Percentiles rank a stretch among this genome's conserved stretches.
These are phyloP conservation scores for Pica pica DNA, from an alignment of 2,113 vertebrate genomes.

Conservation along the genomic window DNA sequence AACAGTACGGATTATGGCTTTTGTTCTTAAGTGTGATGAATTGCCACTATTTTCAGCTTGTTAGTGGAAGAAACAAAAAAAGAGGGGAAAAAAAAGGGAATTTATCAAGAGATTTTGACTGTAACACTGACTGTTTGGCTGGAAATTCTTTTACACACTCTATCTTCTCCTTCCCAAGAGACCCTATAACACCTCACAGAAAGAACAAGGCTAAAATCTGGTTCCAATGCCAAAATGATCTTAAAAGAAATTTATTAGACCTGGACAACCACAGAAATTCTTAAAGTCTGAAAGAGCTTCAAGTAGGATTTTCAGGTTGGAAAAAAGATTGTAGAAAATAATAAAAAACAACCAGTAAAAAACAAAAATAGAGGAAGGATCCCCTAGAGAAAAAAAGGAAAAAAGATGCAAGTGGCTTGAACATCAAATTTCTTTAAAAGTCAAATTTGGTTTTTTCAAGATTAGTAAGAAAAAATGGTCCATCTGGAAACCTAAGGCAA, in stretches of 20 bases:
- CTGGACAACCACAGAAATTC: not conserved
- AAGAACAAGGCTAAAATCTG: not conserved
- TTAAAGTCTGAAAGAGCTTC: not conserved
- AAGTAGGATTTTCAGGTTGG: not conserved
- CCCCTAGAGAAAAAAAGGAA: not conserved
- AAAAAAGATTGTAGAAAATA: not conserved
- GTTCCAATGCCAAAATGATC: not conserved
- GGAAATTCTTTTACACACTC: not conserved
- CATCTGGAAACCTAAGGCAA: not conserved
- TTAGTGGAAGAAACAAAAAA: not conserved
- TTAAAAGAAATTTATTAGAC: not conserved
- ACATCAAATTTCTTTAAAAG: not conserved
- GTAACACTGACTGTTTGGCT: not conserved
- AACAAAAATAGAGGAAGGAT: not conserved
- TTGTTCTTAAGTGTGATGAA: not conserved
- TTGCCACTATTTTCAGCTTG: not conserved
- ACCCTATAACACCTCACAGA: not conserved
- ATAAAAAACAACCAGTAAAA: not conserved
- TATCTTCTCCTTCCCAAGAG: not conserved
- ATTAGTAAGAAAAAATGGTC: not conserved
- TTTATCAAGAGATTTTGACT: not conserved
- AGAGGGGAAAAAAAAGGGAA: accelerated
- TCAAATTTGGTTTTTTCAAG: not conserved
- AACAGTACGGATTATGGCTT: not conserved
- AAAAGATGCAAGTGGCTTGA: not conserved